phyloP scores from a whole-genome alignment of 2,797 vertebrate genomes.

The Pangasius mekongensis region DNA sequence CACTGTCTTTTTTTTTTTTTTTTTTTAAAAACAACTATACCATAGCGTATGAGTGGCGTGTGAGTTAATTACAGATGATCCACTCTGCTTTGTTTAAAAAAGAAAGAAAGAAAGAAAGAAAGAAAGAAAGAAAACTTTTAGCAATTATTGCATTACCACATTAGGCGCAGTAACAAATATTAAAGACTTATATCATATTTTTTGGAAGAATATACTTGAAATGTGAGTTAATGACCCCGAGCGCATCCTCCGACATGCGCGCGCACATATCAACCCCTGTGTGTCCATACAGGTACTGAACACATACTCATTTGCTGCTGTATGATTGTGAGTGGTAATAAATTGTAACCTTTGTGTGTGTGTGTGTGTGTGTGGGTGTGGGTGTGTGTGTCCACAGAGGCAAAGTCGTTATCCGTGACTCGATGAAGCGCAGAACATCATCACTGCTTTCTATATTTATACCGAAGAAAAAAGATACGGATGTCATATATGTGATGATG shows the following conservation, averaged over 20 bases:
- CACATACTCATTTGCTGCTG: neutral
- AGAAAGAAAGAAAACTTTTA: too few relatives aligned
- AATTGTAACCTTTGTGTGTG: neutral
- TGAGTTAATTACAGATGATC: neutral
- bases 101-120: neutral
- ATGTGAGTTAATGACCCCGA: slow-evolving; percentile 5
- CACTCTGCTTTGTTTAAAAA: neutral
- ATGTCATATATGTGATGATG: neutral
- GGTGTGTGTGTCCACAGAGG: too few relatives aligned
- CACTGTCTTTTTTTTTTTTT: neutral
- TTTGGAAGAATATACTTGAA: neutral
- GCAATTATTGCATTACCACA: neutral
- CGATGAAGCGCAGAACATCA: slow-evolving; percentile 16
- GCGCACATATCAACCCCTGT: neutral
- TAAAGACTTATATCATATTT: neutral
- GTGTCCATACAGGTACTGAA: neutral
- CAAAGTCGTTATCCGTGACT: neutral
- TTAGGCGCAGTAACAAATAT: neutral
- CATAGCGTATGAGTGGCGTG: neutral
- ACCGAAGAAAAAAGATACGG: neutral
- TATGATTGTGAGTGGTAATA: too few relatives aligned
- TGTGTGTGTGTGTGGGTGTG: neutral
- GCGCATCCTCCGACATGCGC: neutral
- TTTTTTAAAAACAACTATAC: too few relatives aligned
- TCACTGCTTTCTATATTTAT: neutral